A percentile compares a stretch with the other conserved stretches of the same genome.
Conservation (phyloP, 1,140 invertebrate genomes). For the Heliconius hermathena region DNA sequence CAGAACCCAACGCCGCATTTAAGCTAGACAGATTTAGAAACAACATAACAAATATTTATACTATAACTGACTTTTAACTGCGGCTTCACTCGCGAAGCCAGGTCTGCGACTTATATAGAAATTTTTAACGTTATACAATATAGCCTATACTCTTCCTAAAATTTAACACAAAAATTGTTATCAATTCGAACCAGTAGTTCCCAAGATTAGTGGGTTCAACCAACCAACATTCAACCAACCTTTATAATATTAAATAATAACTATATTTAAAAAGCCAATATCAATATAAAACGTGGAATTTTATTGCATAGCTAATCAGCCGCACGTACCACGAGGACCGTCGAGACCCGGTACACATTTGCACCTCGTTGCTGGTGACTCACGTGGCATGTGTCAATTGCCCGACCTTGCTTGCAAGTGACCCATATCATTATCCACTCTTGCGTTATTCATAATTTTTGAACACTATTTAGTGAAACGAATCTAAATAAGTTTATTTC, state of each 20-base stretch:
- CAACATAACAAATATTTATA: not conserved
- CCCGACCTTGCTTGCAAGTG: constrained; percentile 43
- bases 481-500: too few relatives aligned
- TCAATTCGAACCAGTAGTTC: too few relatives aligned
- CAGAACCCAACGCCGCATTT: not conserved
- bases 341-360: constrained; percentile 47
- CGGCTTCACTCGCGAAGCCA: too few relatives aligned
- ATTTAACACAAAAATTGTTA: too few relatives aligned
- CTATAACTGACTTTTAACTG: too few relatives aligned
- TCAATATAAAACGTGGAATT: constrained; percentile 2
- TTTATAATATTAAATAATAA: too few relatives aligned
- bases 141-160: too few relatives aligned
- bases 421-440: constrained; percentile 28
- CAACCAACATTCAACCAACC: too few relatives aligned
- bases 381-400: constrained; percentile 64
- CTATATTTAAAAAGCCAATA: not conserved
- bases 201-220: too few relatives aligned
- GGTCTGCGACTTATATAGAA: too few relatives aligned
- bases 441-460: not conserved
- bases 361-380: constrained; percentile 59
- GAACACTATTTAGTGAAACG: too few relatives aligned
- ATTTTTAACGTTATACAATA: too few relatives aligned
- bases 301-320: constrained; percentile 30
- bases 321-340: constrained; percentile 35
- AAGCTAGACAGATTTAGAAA: not conserved